Evolutionary conservation across 2,797 vertebrate species (phyloP).

Genomic region (Antennarius maculatus): DNA sequence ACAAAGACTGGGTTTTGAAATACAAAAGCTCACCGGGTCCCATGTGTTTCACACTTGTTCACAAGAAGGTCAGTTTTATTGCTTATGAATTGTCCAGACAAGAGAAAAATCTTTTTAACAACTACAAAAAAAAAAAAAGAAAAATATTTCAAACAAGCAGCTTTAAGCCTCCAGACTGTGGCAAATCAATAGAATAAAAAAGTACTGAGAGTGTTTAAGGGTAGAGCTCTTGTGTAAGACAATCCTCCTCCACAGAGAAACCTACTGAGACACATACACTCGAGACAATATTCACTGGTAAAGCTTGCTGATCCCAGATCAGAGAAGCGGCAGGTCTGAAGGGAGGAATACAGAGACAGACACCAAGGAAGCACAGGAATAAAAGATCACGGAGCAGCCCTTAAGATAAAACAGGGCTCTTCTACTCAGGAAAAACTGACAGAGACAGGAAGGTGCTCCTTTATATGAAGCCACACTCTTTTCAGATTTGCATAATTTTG

Average conservation of each 20-base stretch:
- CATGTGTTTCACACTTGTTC: conserved; percentile 36
- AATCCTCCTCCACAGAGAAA: conserved; percentile 71
- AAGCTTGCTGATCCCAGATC: conserved; percentile 74
- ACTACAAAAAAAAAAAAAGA: conserved; percentile 1
- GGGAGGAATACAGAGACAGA: conserved; percentile 65
- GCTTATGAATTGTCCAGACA: conserved; percentile 43
- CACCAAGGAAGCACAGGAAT: conserved; percentile 49
- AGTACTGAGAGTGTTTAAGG: conserved; percentile 88
- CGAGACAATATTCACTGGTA: conserved; percentile 57
- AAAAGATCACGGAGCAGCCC: conserved; percentile 51
- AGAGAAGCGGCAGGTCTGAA: conserved; percentile 59
- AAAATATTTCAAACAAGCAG: conserved; percentile 31
- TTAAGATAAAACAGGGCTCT: conserved; percentile 40
- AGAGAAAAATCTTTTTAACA: conserved; percentile 1
- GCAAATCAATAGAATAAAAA: conserved; percentile 78
- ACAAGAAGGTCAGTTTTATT: conserved; percentile 42
- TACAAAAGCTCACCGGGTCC: conserved; percentile 39
- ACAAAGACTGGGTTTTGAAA: conserved; percentile 21
- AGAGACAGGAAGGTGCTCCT: conserved; percentile 25
- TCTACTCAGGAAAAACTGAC: conserved; percentile 30
- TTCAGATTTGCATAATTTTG: conserved; percentile 33
- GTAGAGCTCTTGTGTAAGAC: conserved; percentile 74
- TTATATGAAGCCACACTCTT: conserved; percentile 10
- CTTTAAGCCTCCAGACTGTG: conserved; percentile 46
- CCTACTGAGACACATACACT: conserved; percentile 54